Evolutionary conservation across 2,888 invertebrate species (phyloP).

Genomic region (Drosophila infuscata): DNA sequence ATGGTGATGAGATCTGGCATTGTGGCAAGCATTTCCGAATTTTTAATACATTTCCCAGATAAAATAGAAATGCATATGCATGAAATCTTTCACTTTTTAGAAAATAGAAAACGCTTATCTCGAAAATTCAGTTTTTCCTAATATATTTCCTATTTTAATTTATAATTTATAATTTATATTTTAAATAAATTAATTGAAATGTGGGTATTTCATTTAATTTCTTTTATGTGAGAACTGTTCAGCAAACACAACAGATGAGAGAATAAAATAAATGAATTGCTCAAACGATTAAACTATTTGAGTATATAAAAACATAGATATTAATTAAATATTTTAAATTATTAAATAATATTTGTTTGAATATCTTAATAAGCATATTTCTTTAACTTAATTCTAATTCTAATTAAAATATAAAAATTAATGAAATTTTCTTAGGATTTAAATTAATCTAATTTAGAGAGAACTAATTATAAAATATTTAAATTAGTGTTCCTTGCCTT

Average conservation of each 20-base stretch:
- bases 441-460: not conserved
- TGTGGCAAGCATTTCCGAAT: conserved; percentile 23
- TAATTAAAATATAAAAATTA: not conserved
- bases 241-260: too few species aligned
- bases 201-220: too few species aligned
- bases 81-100: not conserved
- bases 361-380: not conserved
- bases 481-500: not conserved
- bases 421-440: not conserved
- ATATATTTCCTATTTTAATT: not conserved
- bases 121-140: not conserved
- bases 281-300: too few species aligned
- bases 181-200: too few species aligned
- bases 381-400: not conserved
- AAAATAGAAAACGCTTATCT: not conserved
- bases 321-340: too few species aligned
- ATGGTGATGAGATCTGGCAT: conserved; percentile 43
- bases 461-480: not conserved
- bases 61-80: conserved; percentile 12
- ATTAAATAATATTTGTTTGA: not conserved
- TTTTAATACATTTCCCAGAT: conserved; percentile 3
- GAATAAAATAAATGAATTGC: too few species aligned
- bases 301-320: too few species aligned
- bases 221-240: too few species aligned
- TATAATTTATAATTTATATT: too few species aligned